Evolutionary conservation across 2,888 invertebrate genomes (phyloP).

Genomic region (Tipula lateralis): DNA sequence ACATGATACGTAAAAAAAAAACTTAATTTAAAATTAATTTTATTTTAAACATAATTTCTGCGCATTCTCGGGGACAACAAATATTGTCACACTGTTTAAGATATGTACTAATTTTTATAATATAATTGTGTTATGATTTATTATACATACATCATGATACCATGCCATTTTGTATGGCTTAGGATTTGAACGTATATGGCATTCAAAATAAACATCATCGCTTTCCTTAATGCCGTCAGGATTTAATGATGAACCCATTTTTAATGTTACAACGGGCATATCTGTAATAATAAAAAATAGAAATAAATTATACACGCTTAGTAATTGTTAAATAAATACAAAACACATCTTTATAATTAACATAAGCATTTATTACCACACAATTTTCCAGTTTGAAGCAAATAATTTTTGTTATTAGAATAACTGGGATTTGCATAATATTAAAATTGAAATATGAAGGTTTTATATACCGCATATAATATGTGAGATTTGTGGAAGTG

Average conservation of each 20-base stretch:
- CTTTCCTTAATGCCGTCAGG: constrained; percentile 85
- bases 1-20: neutral
- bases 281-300: constrained; percentile 53
- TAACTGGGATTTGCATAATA: too few relatives aligned
- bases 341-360: neutral
- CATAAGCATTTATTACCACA: neutral
- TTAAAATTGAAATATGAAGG: too few relatives aligned
- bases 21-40: neutral
- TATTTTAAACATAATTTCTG: neutral
- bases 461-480: too few relatives aligned
- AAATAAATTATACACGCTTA: neutral
- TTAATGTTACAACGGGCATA: constrained; percentile 72
- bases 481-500: too few relatives aligned
- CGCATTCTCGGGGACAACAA: neutral
- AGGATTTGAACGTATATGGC: constrained; percentile 78
- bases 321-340: neutral
- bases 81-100: neutral
- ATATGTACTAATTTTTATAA: neutral
- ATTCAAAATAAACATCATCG: constrained; percentile 85
- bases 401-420: too few relatives aligned
- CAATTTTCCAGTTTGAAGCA: neutral
- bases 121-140: neutral
- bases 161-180: constrained; percentile 78
- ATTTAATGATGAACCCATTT: constrained; percentile 79
- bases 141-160: constrained; percentile 77